Percentiles rank a stretch among this genome's conserved stretches.
Evolutionary conservation across 2,797 vertebrate species (phyloP).

Genomic region (Threskiornis aethiopicus): DNA sequence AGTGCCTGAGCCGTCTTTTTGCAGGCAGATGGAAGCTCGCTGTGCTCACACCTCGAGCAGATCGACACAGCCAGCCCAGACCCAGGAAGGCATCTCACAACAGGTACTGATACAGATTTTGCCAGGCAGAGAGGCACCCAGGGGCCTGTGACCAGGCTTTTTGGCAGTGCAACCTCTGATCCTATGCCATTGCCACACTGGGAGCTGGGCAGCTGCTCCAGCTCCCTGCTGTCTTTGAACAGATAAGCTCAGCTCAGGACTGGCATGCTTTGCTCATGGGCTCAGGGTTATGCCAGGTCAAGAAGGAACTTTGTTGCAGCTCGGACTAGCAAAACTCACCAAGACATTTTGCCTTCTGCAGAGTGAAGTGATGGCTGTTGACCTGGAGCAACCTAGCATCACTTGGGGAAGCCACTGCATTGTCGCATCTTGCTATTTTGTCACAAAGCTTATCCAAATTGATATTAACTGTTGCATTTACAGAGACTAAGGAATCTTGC

Average conservation of each 20-base stretch:
- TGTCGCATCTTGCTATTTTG: background rate
- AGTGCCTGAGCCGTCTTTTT: fast-evolving
- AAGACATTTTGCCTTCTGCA: fast-evolving
- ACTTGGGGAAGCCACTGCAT: background rate
- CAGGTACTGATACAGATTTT: background rate
- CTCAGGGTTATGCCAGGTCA: background rate
- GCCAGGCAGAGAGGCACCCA: background rate
- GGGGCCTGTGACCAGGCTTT: fast-evolving
- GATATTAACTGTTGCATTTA: background rate
- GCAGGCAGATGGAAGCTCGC: background rate
- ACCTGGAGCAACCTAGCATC: background rate
- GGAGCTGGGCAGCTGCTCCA: background rate
- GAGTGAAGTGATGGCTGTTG: background rate
- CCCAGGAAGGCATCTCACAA: background rate
- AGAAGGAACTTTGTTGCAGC: background rate
- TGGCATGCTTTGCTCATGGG: background rate
- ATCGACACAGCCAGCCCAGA: fast-evolving
- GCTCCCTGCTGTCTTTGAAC: background rate
- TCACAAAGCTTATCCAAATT: background rate
- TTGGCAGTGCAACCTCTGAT: background rate
- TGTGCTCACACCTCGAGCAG: fast-evolving
- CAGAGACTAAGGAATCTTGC: background rate
- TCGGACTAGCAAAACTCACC: background rate
- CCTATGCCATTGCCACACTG: background rate
- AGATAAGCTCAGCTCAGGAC: background rate